Evolutionary conservation across 2,888 invertebrate species (phyloP).

Genomic region (Sceliomorpha sp.): DNA sequence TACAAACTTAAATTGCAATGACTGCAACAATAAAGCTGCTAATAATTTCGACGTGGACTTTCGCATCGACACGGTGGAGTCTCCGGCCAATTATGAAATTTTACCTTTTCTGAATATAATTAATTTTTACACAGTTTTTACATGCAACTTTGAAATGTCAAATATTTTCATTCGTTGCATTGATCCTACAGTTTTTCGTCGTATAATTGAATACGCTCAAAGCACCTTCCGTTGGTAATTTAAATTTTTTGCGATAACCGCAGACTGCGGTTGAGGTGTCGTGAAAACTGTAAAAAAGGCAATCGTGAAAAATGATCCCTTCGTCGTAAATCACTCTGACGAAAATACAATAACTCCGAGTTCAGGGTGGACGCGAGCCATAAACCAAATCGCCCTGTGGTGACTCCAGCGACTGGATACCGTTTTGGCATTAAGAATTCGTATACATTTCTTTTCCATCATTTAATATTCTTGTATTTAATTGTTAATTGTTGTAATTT

Average conservation of each 20-base stretch:
- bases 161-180: too few species aligned
- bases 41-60: too few species aligned
- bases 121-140: too few species aligned
- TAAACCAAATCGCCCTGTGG: conserved; percentile 68
- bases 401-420: conserved; percentile 62
- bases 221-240: background rate
- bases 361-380: conserved; percentile 51
- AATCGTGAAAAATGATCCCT: conserved; percentile 6
- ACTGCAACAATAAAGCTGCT: too few species aligned
- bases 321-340: conserved; percentile 38
- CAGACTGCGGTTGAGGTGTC: conserved; percentile 9
- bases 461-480: too few species aligned
- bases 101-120: too few species aligned
- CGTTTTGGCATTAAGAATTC: conserved; percentile 29
- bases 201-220: too few species aligned
- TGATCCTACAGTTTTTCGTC: conserved; percentile 18
- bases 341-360: conserved; percentile 44
- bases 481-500: conserved; percentile 6
- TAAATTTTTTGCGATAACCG: conserved; percentile 2
- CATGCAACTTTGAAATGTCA: too few species aligned
- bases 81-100: too few species aligned
- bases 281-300: conserved; percentile 4
- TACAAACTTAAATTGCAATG: too few species aligned
- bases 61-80: too few species aligned
- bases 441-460: conserved; percentile 30